Percentiles rank a stretch among this genome's conserved stretches.
Evolutionary conservation across 2,113 vertebrate genomes (phyloP).

Genomic region (Syngnathoides biaculeatus): DNA sequence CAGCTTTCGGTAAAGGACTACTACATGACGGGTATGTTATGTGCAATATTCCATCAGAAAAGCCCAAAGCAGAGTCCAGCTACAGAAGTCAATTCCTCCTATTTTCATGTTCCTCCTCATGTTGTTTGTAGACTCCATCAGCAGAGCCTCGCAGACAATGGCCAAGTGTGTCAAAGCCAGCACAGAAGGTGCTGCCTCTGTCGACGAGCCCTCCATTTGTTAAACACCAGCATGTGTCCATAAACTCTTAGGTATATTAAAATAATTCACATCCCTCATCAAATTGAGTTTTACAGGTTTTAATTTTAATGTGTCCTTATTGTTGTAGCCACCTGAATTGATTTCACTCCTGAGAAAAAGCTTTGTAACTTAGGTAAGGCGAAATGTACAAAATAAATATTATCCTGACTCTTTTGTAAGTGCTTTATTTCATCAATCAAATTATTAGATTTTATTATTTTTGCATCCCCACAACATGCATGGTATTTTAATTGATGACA

Average conservation of each 20-base stretch:
- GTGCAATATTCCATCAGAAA: background rate
- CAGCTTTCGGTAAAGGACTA: constrained; percentile 94
- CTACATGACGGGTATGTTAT: constrained; percentile 92
- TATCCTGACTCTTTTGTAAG: background rate
- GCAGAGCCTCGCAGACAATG: constrained; percentile 97
- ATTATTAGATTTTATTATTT: background rate
- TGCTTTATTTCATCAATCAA: background rate
- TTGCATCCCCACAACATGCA: too few relatives aligned
- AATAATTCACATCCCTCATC: constrained; percentile 6
- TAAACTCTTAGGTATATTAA: constrained; percentile 1
- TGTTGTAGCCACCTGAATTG: constrained; percentile 39
- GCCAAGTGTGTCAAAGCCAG: constrained; percentile 96
- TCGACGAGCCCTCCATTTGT: constrained; percentile 91
- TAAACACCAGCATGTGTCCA: constrained; percentile 65
- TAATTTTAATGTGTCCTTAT: constrained; percentile 57
- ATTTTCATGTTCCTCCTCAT: background rate
- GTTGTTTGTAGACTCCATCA: constrained; percentile 86
- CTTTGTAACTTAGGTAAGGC: constrained; percentile 47
- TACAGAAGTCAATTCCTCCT: background rate
- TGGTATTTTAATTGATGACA: too few relatives aligned
- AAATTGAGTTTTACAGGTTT: constrained; percentile 9
- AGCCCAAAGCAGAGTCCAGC: background rate
- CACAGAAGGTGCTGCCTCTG: constrained; percentile 87
- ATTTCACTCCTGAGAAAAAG: constrained; percentile 23
- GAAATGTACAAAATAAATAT: constrained; percentile 48